A percentile compares a stretch with the other conserved stretches of the same genome.
phyloP scores from a whole-genome alignment of 1,140 invertebrate genomes.

The Drosophila tropicalis region DNA sequence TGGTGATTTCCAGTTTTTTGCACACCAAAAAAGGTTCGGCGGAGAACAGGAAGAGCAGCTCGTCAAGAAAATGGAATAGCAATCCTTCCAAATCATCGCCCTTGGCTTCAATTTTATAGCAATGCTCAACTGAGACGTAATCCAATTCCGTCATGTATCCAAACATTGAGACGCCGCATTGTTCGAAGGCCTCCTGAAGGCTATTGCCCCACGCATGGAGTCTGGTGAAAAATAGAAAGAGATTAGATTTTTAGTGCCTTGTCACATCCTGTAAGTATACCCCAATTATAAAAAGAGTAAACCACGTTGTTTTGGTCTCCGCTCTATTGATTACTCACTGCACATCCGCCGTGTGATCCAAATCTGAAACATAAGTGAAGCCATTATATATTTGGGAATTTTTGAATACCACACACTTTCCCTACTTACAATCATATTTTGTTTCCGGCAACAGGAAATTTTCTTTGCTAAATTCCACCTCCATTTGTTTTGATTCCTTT shows the following conservation, averaged over 20 bases:
- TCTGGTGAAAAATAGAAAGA: conserved; percentile 83
- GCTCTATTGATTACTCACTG: conserved; percentile 91
- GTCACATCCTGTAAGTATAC: neutral
- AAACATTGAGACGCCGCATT: conserved; percentile 97
- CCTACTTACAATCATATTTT: conserved; percentile 82
- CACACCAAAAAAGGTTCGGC: conserved; percentile 92
- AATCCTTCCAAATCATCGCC: conserved; percentile 95
- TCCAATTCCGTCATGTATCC: conserved; percentile 98
- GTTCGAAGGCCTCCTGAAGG: conserved; percentile 96
- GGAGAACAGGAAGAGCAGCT: conserved; percentile 96
- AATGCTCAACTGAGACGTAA: conserved; percentile 91
- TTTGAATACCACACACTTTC: neutral
- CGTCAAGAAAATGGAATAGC: conserved; percentile 97
- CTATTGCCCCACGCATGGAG: conserved; percentile 96
- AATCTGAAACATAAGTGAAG: conserved; percentile 87
- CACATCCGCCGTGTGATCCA: conserved; percentile 98
- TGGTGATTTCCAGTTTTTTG: conserved; percentile 93
- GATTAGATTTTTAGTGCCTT: conserved; percentile 9
- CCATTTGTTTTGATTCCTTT: conserved; percentile 53
- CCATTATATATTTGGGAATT: conserved; percentile 27
- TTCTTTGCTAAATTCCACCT: conserved; percentile 78
- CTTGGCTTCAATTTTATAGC: conserved; percentile 92
- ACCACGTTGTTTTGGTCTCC: conserved; percentile 9
- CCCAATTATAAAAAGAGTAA: conserved; percentile 7
- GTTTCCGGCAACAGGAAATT: conserved; percentile 73